Conservation (phyloP, 2,113 vertebrate genomes). For the Oostethus manadensis region DNA sequence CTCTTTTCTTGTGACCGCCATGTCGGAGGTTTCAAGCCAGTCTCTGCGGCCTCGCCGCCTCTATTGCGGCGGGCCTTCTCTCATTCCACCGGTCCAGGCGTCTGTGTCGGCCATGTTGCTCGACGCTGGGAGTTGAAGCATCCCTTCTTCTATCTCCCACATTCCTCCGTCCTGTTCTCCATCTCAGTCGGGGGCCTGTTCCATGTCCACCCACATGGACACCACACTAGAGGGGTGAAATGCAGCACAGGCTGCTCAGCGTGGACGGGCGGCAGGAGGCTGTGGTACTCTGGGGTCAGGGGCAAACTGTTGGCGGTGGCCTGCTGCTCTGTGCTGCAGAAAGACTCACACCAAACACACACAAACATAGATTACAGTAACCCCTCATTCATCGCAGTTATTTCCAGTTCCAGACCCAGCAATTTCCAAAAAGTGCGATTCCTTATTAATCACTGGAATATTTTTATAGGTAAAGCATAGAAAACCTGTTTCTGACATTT, state of each 20-base stretch:
- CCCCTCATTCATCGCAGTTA: too few species aligned
- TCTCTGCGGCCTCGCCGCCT: slow-evolving; percentile 33
- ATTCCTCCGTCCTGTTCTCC: slow-evolving; percentile 17
- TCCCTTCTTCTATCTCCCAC: slow-evolving; percentile 35
- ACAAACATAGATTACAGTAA: too few species aligned
- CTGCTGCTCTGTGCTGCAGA: slow-evolving; percentile 28
- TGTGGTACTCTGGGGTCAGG: slow-evolving; percentile 21
- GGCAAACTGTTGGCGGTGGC: slow-evolving; percentile 18
- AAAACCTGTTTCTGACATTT: too few species aligned
- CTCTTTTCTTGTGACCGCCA: background rate
- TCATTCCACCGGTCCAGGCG: slow-evolving; percentile 52
- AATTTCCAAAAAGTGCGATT: too few species aligned
- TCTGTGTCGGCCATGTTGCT: slow-evolving; percentile 43
- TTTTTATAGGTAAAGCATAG: too few species aligned
- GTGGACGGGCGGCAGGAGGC: slow-evolving; percentile 29
- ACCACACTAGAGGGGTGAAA: slow-evolving; percentile 56
- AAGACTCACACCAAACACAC: too few species aligned
- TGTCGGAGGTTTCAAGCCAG: background rate
- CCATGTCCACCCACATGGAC: slow-evolving; percentile 46
- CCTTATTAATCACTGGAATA: too few species aligned
- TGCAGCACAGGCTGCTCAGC: slow-evolving; percentile 52
- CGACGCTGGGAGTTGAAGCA: slow-evolving; percentile 57
- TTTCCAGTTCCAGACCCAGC: too few species aligned
- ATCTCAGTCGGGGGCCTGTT: slow-evolving; percentile 28
- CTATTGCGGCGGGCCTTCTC: slow-evolving; percentile 34